Evolutionary conservation across 2,888 invertebrate genomes (phyloP), one percentile per base, ranked within the genome.

Genomic region (Sphaeridia pumilis): DNA sequence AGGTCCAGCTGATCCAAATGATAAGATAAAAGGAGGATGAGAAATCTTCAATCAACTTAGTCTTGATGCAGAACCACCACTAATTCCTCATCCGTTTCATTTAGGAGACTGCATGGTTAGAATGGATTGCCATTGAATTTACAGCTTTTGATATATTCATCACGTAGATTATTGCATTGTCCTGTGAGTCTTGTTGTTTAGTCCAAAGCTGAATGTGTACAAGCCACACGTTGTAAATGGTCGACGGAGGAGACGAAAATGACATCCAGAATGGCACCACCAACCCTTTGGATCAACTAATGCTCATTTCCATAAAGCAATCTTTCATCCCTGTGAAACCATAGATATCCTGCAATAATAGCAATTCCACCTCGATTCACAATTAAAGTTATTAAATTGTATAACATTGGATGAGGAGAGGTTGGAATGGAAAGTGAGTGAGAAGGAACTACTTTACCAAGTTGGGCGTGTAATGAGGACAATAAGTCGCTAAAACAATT

Each of bases 11-110:
- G 38, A 20, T 5, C 7, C 5, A 38, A 20, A 38, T 14, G 38
- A 38, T n/a, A n/a, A n/a, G n/a, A n/a, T n/a, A n/a, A n/a, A 38
- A 38, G 38, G 38, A 7, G 12, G 38, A 17, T 17, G 38, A 38
- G 38, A n/a, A n/a, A n/a, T n/a, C n/a, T 38, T 38, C 38, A 38
- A 38, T 38, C 38, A 38, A 38, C 38, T 38, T 38, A 38, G 17
- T n/a, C n/a, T n/a, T n/a, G n/a, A n/a, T n/a, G n/a, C n/a, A n/a
- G n/a, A n/a, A 38, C 17, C 17, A 38, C 38, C 38, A 38, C 38
- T 38, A 38, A 38, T 38, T 38, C 38, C 38, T 38, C 38, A 38
- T 38, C 38, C 38, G 17, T 20, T 38, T 14, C 17, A 38, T 38
- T 38, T 38, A 14, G 17, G 12, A 12, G 38, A 7, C 12, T 17